phyloP scores from a whole-genome alignment of 2,113 vertebrate species.

The Aptenodytes patagonicus region DNA sequence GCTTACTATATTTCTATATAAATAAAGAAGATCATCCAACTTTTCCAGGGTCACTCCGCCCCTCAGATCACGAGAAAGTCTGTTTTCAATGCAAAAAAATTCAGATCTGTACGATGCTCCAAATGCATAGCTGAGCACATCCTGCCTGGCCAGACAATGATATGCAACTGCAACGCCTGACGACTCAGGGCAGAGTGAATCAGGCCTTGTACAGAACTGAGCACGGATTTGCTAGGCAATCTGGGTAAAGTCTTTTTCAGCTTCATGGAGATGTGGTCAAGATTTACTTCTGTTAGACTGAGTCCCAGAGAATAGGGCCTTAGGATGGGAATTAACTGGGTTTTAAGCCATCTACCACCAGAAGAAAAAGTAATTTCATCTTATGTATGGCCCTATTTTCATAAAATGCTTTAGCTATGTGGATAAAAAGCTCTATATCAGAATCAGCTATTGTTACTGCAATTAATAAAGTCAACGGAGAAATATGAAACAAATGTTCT shows the following conservation, averaged over 20 bases:
- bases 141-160: neutral
- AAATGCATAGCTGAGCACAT: neutral
- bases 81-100: constrained; percentile 28
- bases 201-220: neutral
- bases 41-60: constrained; percentile 12
- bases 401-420: neutral
- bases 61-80: constrained; percentile 41
- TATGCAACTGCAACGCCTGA: neutral
- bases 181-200: neutral
- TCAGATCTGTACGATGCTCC: neutral
- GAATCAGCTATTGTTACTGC: neutral
- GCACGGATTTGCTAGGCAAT: neutral
- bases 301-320: neutral
- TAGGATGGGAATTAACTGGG: neutral
- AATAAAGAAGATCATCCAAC: constrained; percentile 50
- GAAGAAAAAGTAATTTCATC: neutral
- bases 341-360: neutral
- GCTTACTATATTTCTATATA: constrained; percentile 49
- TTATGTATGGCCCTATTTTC: neutral
- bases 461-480: neutral
- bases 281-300: neutral
- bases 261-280: neutral
- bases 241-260: neutral
- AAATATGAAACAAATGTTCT: neutral
- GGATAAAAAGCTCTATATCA: neutral